Evolutionary conservation across 1,140 invertebrate species (phyloP), one percentile per base, ranked within the genome.

Genomic region (Listronotus bonariensis): DNA sequence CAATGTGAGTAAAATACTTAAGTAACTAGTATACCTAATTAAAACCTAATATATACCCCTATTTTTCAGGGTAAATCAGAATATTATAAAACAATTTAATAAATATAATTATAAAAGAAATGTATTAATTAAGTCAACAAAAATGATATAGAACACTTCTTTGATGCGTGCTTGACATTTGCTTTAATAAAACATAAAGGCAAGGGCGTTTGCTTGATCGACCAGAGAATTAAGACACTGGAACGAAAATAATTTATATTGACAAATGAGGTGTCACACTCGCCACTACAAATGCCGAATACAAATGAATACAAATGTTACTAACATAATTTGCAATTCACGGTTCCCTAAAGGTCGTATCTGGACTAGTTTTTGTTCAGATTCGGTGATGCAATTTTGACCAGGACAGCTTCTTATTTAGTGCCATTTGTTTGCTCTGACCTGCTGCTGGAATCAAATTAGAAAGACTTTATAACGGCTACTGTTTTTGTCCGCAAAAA

Each of bases 211-310:
- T 64, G 11, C 11, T 8, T 36, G 11, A 36, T 36, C 15, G 45
- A 5, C 18, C 18, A 26, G 6, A 48, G 45, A 48, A 48, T 48
- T 20, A 48, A 71, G 69, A 71, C 69, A 64, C 67, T 53, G 64
- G 61, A 53, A 46, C 57, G 57, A 62, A 57, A 70, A 70, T 74
- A 74, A 72, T 67, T 74, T 72, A 71, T 72, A 70, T 71, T 74
- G 72, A 74, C 72, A 74, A 71, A 74, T 74, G 69, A 72, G 69
- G 72, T 74, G 72, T 71, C 72, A 69, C 64, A 36, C 59, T 57
- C 66, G 69, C 68, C 72, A 74, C 72, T 66, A 68, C 69, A 70
- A 68, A 69, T 64, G 60, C 59, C 66, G 72, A 72, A 74, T 74
- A 74, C 71, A 74, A 74, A 74, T 72, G 71, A 70, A 67, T 45